Percentiles rank a stretch among this genome's conserved stretches.
Evolutionary conservation across 2,888 invertebrate genomes (phyloP).

Genomic region (Lagria hirta): DNA sequence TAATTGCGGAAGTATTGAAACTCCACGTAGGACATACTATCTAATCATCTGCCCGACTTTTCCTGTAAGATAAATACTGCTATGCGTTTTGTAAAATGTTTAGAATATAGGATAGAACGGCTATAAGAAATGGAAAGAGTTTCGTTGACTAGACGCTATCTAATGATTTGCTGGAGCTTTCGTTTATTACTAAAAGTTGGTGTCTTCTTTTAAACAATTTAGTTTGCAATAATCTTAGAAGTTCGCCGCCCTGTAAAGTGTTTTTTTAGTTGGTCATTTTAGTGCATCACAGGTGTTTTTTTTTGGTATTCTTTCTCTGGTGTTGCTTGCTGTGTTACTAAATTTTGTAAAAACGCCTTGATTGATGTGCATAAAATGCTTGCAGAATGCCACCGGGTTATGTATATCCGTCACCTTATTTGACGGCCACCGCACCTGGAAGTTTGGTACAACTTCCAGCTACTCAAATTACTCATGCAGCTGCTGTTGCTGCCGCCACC

Average conservation of each 20-base stretch:
- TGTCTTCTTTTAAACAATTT: conserved; percentile 27
- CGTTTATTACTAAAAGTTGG: conserved; percentile 22
- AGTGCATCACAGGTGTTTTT: conserved; percentile 41
- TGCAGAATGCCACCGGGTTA: conserved; percentile 75
- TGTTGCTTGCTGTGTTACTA: conserved; percentile 51
- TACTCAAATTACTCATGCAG: conserved; percentile 67
- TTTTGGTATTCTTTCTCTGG: conserved; percentile 47
- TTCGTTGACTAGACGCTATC: too few species aligned
- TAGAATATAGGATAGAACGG: too few species aligned
- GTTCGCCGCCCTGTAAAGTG: conserved; percentile 26
- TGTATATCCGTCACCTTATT: conserved; percentile 73
- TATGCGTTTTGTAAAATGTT: too few species aligned
- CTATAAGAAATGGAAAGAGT: too few species aligned
- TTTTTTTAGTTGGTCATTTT: conserved; percentile 33
- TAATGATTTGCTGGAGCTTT: too few species aligned
- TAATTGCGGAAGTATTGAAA: too few species aligned
- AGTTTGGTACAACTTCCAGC: conserved; percentile 69
- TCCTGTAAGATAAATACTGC: too few species aligned
- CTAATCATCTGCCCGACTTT: too few species aligned
- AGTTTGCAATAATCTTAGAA: conserved; percentile 30
- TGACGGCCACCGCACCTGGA: conserved; percentile 64
- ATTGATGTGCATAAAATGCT: conserved; percentile 28
- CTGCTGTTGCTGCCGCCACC: conserved; percentile 77
- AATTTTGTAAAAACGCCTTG: background rate
- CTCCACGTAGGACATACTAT: too few species aligned